Conservation (phyloP, 2,797 vertebrate species). For the Saguinus oedipus region DNA sequence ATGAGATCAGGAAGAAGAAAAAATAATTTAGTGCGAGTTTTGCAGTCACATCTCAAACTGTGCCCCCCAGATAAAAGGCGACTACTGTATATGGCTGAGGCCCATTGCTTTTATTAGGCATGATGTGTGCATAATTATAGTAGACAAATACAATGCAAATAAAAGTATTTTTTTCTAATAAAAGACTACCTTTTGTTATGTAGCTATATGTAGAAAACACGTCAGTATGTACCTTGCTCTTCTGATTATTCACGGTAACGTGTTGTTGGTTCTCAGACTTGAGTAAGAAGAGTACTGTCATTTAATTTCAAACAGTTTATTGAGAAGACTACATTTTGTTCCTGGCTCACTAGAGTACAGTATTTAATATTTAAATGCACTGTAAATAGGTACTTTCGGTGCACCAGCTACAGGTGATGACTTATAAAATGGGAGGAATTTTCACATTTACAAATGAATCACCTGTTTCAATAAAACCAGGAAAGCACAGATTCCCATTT, state of each 20-base stretch:
- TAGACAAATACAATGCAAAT: background rate
- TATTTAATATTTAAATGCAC: slow-evolving; percentile 22
- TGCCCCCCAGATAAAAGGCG: background rate
- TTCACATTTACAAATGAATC: slow-evolving; percentile 34
- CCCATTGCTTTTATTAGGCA: background rate
- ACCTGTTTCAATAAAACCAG: slow-evolving; percentile 28
- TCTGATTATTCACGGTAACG: background rate
- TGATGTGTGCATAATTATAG: background rate
- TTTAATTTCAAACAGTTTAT: background rate
- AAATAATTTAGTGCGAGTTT: background rate
- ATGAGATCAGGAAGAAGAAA: background rate
- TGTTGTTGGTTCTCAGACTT: background rate
- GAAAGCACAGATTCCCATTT: background rate
- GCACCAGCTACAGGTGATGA: background rate
- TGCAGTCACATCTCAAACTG: background rate
- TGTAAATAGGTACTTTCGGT: background rate
- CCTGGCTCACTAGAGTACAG: background rate
- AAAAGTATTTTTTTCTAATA: background rate
- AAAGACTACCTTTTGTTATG: background rate
- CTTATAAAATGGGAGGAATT: background rate
- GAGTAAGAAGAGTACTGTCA: background rate
- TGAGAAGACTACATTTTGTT: background rate
- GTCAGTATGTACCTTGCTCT: background rate
- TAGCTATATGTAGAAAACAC: background rate
- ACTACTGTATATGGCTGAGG: background rate